Base-by-base conservation (phyloP, 2,888 invertebrate genomes). In the Pseudanteris insignis region DNA sequence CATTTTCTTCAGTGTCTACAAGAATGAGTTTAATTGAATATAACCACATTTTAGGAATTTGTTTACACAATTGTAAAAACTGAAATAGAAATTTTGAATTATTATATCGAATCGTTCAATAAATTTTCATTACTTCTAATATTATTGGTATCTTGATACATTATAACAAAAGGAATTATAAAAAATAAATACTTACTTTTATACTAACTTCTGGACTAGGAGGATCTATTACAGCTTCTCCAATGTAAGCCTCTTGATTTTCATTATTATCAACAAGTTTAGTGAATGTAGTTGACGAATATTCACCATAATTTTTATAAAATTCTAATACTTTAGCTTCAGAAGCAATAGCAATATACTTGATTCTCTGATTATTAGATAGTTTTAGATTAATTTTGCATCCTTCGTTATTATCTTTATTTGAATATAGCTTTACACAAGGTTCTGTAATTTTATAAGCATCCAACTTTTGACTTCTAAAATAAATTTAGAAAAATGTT, bases 251-350 rank as follows among this genome's bases (percentile, higher is more conserved):
- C 7, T 70, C 67, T 63, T 76, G 78, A 36, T 72, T 77, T 51
- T 79, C 74, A 65, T 74, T 78, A 38, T 81, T 78, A 44, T 81
- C 79, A 33, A 81, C 57, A 33, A 78, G 73, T 15, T 80, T 76
- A 2, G 81, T 77, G 48, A 73, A 73, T 24, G 67, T 62, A 9
- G 81, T 83, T 5, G 69, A 72, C 1, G 80, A 68, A 61, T 82
- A 83, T 68, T 82, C 82, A 25, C 78, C 81, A 46, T 65, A 76
- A 58, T 79, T 75, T 44, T 81, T 82, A 62, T 79, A 82, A 53
- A 81, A 70, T 69, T 83, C 82, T 44, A 83, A 64, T n/a, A 81
- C 73, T 7, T 77, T 76, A 6, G 80, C 81, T 70, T 81, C 81
- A 2, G 81, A 81, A 25, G 80, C 78, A 29, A 81, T 51, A 12